Conservation (phyloP, 2,113 vertebrate species). For the Pelusios castaneus region DNA sequence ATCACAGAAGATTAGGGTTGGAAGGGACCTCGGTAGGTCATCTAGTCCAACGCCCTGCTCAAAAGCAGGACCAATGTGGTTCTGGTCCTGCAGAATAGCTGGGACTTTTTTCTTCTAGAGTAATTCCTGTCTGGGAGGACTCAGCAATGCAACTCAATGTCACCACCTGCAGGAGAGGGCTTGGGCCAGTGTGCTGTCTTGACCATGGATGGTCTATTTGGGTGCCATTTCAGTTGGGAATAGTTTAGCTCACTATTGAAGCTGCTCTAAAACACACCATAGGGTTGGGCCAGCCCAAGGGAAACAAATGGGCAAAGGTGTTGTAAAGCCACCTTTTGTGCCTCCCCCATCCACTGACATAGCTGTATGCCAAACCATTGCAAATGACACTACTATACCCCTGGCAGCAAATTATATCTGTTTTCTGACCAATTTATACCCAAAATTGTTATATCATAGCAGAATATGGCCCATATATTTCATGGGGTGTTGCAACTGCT, state of each 20-base stretch:
- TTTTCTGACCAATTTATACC: conserved; percentile 47
- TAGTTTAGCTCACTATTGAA: background rate
- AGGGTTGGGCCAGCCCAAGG: background rate
- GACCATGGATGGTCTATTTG: background rate
- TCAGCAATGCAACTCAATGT: background rate
- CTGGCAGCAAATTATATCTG: background rate
- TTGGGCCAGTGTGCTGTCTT: background rate
- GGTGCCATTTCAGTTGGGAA: background rate
- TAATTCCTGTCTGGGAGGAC: background rate
- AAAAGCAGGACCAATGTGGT: too few relatives aligned
- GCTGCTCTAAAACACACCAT: background rate
- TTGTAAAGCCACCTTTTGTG: background rate
- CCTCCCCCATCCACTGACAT: background rate
- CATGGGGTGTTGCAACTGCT: conserved; percentile 13
- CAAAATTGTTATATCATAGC: background rate
- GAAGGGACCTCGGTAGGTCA: too few relatives aligned
- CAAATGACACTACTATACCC: conserved; percentile 8
- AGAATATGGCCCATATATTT: background rate
- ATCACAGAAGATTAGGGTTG: too few relatives aligned
- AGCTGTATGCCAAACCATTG: background rate
- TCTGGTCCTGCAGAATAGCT: background rate
- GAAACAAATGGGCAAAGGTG: background rate
- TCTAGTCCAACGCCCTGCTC: too few relatives aligned
- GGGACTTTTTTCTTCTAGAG: background rate
- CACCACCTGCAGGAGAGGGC: background rate